These are phyloP conservation scores for Mesocentrotus franciscanus DNA, from an alignment of 53 echinoderm and acorn worm genomes.

Conservation along the genomic window DNA sequence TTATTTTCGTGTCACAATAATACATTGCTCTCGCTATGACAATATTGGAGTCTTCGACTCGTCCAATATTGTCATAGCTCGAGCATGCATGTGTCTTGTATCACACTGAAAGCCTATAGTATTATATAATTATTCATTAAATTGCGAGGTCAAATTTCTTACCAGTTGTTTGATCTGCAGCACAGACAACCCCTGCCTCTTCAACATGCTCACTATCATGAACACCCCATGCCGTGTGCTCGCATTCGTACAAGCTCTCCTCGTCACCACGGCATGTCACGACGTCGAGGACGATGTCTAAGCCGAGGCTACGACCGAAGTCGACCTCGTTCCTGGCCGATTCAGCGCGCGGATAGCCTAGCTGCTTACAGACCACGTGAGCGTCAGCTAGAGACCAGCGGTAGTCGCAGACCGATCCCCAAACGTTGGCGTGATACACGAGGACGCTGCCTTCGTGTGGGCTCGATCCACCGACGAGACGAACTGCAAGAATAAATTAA, in stretches of 20 bases:
- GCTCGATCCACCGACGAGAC: slow-evolving; percentile 29
- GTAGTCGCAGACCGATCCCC: slow-evolving; percentile 58
- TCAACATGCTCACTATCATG: slow-evolving; percentile 18
- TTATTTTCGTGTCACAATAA: no score
- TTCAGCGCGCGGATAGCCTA: slow-evolving; percentile 4
- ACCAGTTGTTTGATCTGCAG: slow-evolving; percentile 15
- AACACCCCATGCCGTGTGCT: slow-evolving; percentile 50
- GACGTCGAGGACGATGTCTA: slow-evolving; percentile 46
- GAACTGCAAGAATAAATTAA: slow-evolving; percentile 14
- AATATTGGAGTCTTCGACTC: no score
- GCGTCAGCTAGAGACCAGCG: slow-evolving; percentile 22
- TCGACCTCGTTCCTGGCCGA: background rate
- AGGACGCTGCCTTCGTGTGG: slow-evolving; percentile 46
- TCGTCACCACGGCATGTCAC: slow-evolving; percentile 31
- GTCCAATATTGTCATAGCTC: no score
- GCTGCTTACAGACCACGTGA: slow-evolving; percentile 35
- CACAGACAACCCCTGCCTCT: slow-evolving; percentile 13
- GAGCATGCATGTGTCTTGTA: no score
- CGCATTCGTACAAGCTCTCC: slow-evolving; percentile 28
- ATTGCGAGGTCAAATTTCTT: background rate
- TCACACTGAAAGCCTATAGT: no score
- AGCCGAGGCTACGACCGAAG: background rate
- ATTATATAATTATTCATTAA: no score
- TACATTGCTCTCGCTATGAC: no score
- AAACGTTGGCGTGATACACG: slow-evolving; percentile 36